Conservation (phyloP, 2,888 invertebrate species). For the Apamea anceps region DNA sequence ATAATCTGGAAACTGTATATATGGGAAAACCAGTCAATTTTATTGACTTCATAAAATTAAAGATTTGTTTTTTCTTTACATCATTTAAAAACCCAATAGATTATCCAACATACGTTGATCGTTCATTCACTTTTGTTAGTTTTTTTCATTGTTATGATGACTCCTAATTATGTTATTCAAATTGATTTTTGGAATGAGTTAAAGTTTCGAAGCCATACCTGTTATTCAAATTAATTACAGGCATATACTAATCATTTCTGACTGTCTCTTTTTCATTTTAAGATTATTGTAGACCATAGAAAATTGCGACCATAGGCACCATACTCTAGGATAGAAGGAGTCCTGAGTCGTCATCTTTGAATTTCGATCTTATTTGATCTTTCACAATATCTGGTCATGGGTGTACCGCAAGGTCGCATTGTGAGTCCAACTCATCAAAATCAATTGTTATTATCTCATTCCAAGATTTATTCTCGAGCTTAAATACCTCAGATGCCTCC, state of each 20-base stretch:
- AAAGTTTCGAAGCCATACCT: background rate
- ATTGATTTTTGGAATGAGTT: background rate
- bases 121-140: background rate
- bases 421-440: background rate
- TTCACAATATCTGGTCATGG: background rate
- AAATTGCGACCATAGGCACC: background rate
- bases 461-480: no score
- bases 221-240: background rate
- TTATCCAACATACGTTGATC: background rate
- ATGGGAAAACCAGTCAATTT: background rate
- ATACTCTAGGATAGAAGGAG: background rate
- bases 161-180: background rate
- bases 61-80: background rate
- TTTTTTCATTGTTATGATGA: background rate
- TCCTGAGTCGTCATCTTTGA: background rate
- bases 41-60: background rate
- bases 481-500: background rate
- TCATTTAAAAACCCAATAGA: background rate
- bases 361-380: background rate
- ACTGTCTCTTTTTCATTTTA: background rate
- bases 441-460: background rate
- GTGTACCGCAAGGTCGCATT: background rate
- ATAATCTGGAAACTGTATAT: background rate
- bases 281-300: background rate
- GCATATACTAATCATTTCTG: no score